A percentile compares a stretch with the other conserved stretches of the same genome.
Conservation (phyloP, 2,888 invertebrate species). For the Pomacea canaliculata region DNA sequence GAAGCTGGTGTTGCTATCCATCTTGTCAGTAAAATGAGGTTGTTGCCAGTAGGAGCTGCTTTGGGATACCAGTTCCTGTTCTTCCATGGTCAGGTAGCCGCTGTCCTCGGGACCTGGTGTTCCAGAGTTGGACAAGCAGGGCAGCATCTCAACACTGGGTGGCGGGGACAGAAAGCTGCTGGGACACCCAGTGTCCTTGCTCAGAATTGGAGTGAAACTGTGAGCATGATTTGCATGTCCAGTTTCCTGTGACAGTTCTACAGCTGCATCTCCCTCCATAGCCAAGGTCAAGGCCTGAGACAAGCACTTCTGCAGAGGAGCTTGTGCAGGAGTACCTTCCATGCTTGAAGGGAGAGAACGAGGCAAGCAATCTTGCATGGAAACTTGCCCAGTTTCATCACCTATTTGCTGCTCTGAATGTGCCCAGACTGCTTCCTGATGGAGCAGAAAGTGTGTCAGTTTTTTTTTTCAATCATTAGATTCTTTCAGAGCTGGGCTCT, state of each 20-base stretch:
- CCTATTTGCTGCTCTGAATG: no score
- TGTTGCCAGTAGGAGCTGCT: constrained; percentile 8
- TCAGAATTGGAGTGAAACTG: background rate
- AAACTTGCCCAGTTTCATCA: no score
- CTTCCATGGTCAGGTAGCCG: constrained; percentile 20
- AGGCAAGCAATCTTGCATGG: no score
- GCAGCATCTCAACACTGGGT: constrained; percentile 21
- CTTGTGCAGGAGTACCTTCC: no score
- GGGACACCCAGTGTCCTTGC: constrained; percentile 9
- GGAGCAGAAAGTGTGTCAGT: no score
- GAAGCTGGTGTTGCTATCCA: background rate
- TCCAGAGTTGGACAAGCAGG: constrained; percentile 6
- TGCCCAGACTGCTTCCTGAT: no score
- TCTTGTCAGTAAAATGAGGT: background rate
- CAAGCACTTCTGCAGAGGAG: no score
- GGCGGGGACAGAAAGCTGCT: constrained; percentile 22
- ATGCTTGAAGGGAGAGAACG: no score
- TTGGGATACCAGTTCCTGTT: background rate
- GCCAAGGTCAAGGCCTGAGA: no score
- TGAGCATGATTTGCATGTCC: constrained; percentile 8
- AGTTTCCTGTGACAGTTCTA: background rate
- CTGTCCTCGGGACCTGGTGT: constrained; percentile 9
- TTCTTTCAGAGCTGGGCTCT: no score
- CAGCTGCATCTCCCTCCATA: no score
- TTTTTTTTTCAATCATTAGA: no score